Percentiles rank a stretch among this genome's conserved stretches.
Evolutionary conservation across 1,140 invertebrate genomes (phyloP).

Genomic region (Rhagoletis pomonella): DNA sequence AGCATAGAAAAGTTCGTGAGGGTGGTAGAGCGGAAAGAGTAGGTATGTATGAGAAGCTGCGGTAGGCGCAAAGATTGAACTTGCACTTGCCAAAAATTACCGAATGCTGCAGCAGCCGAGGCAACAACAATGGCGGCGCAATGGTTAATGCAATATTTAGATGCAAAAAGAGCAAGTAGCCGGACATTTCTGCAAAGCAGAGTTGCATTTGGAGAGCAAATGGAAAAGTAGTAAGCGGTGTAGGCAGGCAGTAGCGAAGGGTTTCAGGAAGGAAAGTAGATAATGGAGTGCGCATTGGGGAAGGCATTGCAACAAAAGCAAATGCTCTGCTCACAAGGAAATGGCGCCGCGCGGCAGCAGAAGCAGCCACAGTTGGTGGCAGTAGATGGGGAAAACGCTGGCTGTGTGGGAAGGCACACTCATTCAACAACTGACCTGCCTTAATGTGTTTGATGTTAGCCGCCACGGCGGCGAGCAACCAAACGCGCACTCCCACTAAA

Average conservation of each 20-base stretch:
- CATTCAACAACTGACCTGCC: constrained; percentile 37
- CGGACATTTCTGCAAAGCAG: constrained; percentile 16
- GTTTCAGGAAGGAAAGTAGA: not conserved
- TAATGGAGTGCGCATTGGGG: not conserved
- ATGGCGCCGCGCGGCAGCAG: not conserved
- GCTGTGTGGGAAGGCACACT: not conserved
- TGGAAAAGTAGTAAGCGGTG: not conserved
- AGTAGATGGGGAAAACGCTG: too few species aligned
- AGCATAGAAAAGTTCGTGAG: not conserved
- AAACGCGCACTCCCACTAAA: too few species aligned
- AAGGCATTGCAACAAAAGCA: not conserved
- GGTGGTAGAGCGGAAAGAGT: not conserved
- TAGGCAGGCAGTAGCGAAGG: not conserved
- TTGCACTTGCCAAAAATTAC: constrained; percentile 53
- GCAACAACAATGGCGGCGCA: not conserved
- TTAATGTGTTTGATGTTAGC: constrained; percentile 21
- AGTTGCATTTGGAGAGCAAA: not conserved
- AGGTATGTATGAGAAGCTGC: not conserved
- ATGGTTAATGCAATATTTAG: too few species aligned
- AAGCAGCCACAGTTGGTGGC: not conserved
- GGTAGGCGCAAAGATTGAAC: constrained; percentile 20
- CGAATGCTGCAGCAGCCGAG: not conserved
- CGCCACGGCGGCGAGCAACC: not conserved
- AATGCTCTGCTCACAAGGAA: not conserved
- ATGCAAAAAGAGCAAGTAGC: not conserved